Evolutionary conservation across 2,113 vertebrate species (phyloP).

Genomic region (Lasiurus cinereus): DNA sequence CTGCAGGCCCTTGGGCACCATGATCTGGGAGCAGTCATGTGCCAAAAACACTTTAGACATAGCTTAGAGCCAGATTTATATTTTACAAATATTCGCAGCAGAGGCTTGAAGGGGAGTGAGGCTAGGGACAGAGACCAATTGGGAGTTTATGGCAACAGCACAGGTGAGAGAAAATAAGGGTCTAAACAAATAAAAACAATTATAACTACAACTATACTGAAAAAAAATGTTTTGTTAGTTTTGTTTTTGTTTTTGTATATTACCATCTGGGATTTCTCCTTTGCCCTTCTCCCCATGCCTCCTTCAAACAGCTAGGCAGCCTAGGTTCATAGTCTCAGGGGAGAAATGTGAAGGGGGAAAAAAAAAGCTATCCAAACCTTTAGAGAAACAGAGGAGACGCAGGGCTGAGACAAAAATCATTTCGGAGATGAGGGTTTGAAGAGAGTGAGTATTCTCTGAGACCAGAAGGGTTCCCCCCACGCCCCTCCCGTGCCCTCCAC

Average conservation of each 20-base stretch:
- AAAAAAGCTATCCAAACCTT: background rate
- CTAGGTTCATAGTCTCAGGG: background rate
- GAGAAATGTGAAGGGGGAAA: background rate
- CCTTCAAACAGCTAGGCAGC: background rate
- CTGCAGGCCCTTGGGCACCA: too few relatives aligned
- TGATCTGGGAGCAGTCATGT: background rate
- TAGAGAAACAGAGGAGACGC: background rate
- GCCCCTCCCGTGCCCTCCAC: background rate
- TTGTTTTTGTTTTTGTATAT: background rate
- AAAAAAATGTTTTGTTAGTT: background rate
- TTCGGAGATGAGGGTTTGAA: background rate
- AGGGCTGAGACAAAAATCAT: background rate
- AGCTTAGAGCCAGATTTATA: background rate
- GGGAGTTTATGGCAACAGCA: background rate
- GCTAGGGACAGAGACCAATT: background rate
- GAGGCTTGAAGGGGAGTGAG: background rate
- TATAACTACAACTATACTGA: background rate
- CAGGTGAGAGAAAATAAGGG: background rate
- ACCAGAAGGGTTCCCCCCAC: background rate
- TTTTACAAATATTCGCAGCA: background rate
- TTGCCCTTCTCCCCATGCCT: background rate
- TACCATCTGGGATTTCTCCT: background rate
- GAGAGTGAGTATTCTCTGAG: background rate
- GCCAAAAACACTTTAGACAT: background rate
- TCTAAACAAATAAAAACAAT: slow-evolving; percentile 13